These are phyloP conservation scores for Penaeus indicus DNA, from an alignment of 1,140 invertebrate species.

Conservation along the genomic window DNA sequence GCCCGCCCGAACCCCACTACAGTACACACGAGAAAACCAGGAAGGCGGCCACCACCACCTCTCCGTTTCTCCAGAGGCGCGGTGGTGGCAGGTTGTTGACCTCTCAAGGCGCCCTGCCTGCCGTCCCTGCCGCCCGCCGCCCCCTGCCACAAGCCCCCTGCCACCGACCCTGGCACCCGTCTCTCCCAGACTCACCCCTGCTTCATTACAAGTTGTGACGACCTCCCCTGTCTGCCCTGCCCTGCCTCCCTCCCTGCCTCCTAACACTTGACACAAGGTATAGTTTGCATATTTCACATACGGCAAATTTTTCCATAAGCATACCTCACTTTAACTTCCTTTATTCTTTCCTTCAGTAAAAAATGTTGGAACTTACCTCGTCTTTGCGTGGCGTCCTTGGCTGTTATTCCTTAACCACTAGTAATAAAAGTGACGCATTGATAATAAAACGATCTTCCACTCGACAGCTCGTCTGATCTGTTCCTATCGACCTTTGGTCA, in stretches of 20 bases:
- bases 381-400: too few species aligned
- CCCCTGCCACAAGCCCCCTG: constrained; percentile 3
- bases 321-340: too few species aligned
- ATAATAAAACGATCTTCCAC: too few species aligned
- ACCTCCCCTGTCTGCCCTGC: not conserved
- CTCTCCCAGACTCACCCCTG: constrained; percentile 7
- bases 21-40: constrained; percentile 24
- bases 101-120: constrained; percentile 44
- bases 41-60: constrained; percentile 43
- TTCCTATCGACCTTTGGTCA: too few species aligned
- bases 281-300: too few species aligned
- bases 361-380: too few species aligned
- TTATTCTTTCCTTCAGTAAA: too few species aligned
- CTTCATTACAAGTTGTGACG: not conserved
- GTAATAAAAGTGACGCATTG: too few species aligned
- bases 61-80: constrained; percentile 58
- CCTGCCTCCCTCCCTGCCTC: constrained; percentile 20
- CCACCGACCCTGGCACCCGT: constrained; percentile 32
- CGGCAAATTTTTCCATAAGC: too few species aligned
- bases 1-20: not conserved
- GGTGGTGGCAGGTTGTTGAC: constrained; percentile 58
- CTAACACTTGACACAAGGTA: not conserved
- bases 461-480: too few species aligned
- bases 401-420: too few species aligned
- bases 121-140: constrained; percentile 43